Evolutionary conservation across 2,113 vertebrate species (phyloP).

Genomic region (Ovis canadensis): DNA sequence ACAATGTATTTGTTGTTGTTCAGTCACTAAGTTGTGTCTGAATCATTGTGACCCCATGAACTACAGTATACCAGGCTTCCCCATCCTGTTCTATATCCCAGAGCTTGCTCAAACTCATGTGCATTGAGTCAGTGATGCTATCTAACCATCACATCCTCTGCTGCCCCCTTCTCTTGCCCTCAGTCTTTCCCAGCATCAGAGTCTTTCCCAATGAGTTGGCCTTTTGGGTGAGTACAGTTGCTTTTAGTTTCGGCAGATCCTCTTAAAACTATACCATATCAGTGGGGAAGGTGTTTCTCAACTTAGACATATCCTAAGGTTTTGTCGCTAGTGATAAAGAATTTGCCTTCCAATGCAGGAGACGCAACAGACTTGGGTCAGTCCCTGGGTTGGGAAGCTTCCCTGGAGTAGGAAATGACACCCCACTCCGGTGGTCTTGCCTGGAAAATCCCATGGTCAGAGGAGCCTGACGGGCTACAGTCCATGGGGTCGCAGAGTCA

Average conservation of each 20-base stretch:
- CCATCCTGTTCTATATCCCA: background rate
- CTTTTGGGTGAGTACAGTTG: background rate
- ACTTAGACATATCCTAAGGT: background rate
- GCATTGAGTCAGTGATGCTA: background rate
- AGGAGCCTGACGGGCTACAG: background rate
- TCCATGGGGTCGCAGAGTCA: background rate
- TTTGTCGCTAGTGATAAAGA: background rate
- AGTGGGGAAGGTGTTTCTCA: background rate
- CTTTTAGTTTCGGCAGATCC: background rate
- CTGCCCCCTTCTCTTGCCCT: background rate
- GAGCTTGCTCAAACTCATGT: background rate
- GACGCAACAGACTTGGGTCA: background rate
- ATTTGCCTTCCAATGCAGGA: background rate
- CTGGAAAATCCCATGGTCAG: background rate
- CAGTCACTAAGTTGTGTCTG: background rate
- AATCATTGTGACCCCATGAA: background rate
- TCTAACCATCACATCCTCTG: background rate
- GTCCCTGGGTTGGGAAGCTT: background rate
- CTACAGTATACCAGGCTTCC: background rate
- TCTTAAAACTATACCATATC: background rate
- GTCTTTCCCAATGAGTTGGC: background rate
- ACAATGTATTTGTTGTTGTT: background rate
- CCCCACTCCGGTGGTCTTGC: background rate
- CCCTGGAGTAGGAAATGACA: background rate
- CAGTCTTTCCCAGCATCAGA: background rate